Base-by-base conservation (phyloP, 2,888 invertebrate genomes). In the Xestia sexstrigata region DNA sequence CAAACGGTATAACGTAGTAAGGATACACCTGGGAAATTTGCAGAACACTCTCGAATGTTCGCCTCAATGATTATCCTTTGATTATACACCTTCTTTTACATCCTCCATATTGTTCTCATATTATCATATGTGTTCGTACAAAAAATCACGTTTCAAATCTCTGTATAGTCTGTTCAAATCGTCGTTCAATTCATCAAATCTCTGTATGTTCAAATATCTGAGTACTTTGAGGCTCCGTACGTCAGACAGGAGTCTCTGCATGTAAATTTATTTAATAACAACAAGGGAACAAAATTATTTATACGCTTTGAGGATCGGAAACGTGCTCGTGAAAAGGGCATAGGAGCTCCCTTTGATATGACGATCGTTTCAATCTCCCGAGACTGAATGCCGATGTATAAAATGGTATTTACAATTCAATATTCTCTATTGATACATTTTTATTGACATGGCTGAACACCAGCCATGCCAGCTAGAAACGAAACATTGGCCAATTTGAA, bases 191-290 rank as follows among this genome's bases (percentile, higher is more conserved):
- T n/a, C n/a, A n/a, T 81, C 55, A 58, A 42, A 80, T 68, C 30
- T 52, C 39, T 65, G 30, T 49, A 72, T 30, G n/a, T n/a, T n/a
- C n/a, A n/a, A 26, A 17, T 49, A 74, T 58, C 42, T 68, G 68
- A 74, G 79, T 80, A 55, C 26, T 65, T 73, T 60, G 35, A 60
- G 49, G 20, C 60, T 47, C 9, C 30, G 26, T 62, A 47, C 68
- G 47, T 79, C 55, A 49, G 62, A 35, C 55, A 47, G 9, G 49
- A 80, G 47, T 35, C n/a, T 62, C 23, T 30, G 15, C 47, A 74
- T 79, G 63, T 74, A 55, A 52, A 68, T 79, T 69, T 79, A 79
- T 79, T 74, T 69, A 68, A 63, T 74, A 74, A 68, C 63, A 74
- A 68, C 42, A 58, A 49, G n/a, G 2, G 55, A 78, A 60, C 62